Base-by-base conservation (phyloP, 2,797 vertebrate genomes). In the Chelidonichthys spinosus region DNA sequence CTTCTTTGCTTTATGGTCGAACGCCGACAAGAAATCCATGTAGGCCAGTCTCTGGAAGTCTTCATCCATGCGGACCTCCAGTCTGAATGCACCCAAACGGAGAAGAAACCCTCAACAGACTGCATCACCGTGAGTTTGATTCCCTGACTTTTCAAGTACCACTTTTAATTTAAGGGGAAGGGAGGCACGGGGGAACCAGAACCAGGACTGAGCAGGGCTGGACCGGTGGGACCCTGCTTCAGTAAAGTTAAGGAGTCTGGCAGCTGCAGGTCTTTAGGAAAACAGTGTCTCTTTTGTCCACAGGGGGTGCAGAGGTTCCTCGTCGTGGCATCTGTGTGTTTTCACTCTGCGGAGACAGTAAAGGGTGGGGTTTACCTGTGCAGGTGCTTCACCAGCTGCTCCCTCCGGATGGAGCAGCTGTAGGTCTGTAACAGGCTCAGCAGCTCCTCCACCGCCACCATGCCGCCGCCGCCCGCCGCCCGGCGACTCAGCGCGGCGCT, bases 371-470 rank as follows among this genome's bases (percentile, higher is more conserved):
- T 18, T 17, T 5, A 82, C 75, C 68, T 83, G 64, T 6, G 40
- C 56, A 78, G 72, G 62, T 73, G 53, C 33, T 54, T n/a, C 40
- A 69, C 6, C 13, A 74, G 72, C 47, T 79, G 72, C 0, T 81
- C 53, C 53, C 62, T 62, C 4, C 25, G 52, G 11, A 83, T 0
- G 11, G 33, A 47, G 43, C 52, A 63, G 40, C 10, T 33, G 69
- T 61, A 59, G 8, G 46, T 35, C n/a, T 73, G 53, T 11, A 86
- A 53, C 25, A 81, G 62, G 13, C n/a, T 42, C 6, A 60, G 58
- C 46, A 86, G 75, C 42, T 86, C 62, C 18, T 81, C 73, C 63
- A 84, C 65, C 1, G 43, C 73, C 74, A 86, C 84, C 3, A 46
- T 53, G 3, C 64, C 73, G 0, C 81, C 72, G 10, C 47, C 49